A percentile compares a stretch with the other conserved stretches of the same genome.
Evolutionary conservation across 2,797 vertebrate species (phyloP).

Genomic region (Silurus aristotelis): DNA sequence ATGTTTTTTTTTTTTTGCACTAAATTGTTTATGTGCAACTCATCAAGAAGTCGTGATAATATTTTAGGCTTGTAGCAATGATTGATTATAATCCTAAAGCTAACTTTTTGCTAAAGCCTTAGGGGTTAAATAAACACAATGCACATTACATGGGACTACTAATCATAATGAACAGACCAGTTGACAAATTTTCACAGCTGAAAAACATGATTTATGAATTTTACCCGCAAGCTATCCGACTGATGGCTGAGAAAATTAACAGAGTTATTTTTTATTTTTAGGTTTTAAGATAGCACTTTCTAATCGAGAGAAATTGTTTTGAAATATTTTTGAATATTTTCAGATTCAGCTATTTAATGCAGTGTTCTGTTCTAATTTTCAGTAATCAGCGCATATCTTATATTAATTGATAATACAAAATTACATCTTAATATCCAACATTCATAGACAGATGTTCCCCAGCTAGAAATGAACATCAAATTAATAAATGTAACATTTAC

Average conservation of each 20-base stretch:
- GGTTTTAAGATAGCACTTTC: no score
- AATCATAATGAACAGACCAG: constrained; percentile 1
- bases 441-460: not conserved
- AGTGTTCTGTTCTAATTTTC: not conserved
- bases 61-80: not conserved
- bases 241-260: no score
- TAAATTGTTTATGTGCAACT: constrained; percentile 8
- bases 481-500: not conserved
- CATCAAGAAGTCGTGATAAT: not conserved
- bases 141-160: constrained; percentile 1
- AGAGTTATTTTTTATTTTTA: no score
- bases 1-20: not conserved
- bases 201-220: constrained; percentile 17
- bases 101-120: not conserved
- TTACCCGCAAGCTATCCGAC: no score
- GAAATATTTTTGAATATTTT: no score
- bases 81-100: constrained; percentile 13
- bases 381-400: not conserved
- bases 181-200: constrained; percentile 1
- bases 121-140: constrained; percentile 15
- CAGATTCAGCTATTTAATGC: no score
- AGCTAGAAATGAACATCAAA: not conserved
- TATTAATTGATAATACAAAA: not conserved
- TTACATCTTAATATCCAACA: not conserved
- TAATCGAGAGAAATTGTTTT: no score